These are phyloP conservation scores for Drosophila mercatorum DNA, from an alignment of 2,888 invertebrate genomes.

Conservation along the genomic window DNA sequence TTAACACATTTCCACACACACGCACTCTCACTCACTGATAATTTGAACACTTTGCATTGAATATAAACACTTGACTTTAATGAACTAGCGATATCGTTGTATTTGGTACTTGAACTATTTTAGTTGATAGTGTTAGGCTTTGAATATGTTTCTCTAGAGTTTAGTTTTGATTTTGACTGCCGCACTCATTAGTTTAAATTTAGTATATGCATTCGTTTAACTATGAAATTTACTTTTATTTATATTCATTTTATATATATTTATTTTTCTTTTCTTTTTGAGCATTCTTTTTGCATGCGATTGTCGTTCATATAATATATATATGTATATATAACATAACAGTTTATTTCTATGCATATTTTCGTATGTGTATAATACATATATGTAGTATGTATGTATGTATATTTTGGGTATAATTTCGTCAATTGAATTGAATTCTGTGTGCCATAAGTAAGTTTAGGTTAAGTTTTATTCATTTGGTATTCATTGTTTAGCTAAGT, in stretches of 20 bases:
- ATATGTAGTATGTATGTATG: neutral
- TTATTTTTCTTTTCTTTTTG: slow-evolving; percentile 43
- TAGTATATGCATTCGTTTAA: slow-evolving; percentile 43
- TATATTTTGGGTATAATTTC: slow-evolving; percentile 25
- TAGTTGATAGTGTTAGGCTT: slow-evolving; percentile 36
- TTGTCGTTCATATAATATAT: slow-evolving; percentile 56
- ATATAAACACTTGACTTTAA: slow-evolving; percentile 10
- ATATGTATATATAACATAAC: slow-evolving; percentile 32
- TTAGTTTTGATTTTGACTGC: slow-evolving; percentile 71
- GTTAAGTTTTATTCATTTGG: neutral
- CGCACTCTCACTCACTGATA: slow-evolving; percentile 14
- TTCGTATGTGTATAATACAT: too few relatives aligned
- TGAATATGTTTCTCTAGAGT: slow-evolving; percentile 39
- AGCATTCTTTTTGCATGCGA: slow-evolving; percentile 72
- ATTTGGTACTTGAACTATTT: slow-evolving; percentile 39
- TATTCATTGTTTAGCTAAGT: slow-evolving; percentile 18
- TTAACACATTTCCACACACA: slow-evolving; percentile 28
- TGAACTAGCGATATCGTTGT: slow-evolving; percentile 42
- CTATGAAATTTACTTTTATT: slow-evolving; percentile 42
- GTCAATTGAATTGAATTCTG: slow-evolving; percentile 53
- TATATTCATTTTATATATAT: neutral
- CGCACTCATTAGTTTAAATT: slow-evolving; percentile 39
- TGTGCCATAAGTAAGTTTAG: slow-evolving; percentile 25
- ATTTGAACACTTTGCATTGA: slow-evolving; percentile 34
- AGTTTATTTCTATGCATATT: slow-evolving; percentile 20